Percentiles rank a stretch among this genome's conserved stretches.
These are phyloP conservation scores for Cavia aperea DNA, from an alignment of 2,113 vertebrate species.

Conservation along the genomic window DNA sequence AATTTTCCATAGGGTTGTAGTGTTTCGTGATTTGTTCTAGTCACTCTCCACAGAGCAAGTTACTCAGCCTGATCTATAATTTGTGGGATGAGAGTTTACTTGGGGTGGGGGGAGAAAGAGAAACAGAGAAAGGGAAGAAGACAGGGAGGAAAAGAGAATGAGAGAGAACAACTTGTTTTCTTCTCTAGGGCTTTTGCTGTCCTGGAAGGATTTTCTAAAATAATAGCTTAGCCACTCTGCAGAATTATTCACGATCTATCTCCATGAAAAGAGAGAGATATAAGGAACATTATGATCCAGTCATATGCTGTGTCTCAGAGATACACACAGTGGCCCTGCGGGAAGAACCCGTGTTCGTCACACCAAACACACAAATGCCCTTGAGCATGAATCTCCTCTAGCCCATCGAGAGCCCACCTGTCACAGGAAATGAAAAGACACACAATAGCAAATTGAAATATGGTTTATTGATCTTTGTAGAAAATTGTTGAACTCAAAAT, in stretches of 20 bases:
- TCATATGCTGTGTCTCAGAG: not conserved
- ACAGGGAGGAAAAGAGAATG: not conserved
- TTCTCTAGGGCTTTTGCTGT: not conserved
- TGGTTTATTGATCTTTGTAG: not conserved
- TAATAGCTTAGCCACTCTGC: not conserved
- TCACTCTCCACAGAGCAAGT: slow-evolving; percentile 4
- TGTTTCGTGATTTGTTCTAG: slow-evolving; percentile 26
- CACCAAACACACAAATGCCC: not conserved
- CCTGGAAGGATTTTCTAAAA: slow-evolving; percentile 37
- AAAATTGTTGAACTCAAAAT: not conserved
- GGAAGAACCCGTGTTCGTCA: not conserved
- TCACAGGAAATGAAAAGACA: not conserved
- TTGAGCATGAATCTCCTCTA: not conserved
- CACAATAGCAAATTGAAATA: not conserved
- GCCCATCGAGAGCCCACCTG: not conserved
- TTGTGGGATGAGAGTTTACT: slow-evolving; percentile 26
- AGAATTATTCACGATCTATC: not conserved
- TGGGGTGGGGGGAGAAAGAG: not conserved
- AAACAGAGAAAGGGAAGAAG: not conserved
- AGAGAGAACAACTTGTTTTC: not conserved
- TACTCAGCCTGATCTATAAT: slow-evolving; percentile 34
- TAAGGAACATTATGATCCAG: fast-evolving
- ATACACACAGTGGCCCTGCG: fast-evolving
- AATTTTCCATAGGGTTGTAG: slow-evolving; percentile 20
- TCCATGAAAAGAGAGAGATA: not conserved